Base-by-base conservation (phyloP, 2,113 vertebrate genomes). In the Colossoma macropomum region DNA sequence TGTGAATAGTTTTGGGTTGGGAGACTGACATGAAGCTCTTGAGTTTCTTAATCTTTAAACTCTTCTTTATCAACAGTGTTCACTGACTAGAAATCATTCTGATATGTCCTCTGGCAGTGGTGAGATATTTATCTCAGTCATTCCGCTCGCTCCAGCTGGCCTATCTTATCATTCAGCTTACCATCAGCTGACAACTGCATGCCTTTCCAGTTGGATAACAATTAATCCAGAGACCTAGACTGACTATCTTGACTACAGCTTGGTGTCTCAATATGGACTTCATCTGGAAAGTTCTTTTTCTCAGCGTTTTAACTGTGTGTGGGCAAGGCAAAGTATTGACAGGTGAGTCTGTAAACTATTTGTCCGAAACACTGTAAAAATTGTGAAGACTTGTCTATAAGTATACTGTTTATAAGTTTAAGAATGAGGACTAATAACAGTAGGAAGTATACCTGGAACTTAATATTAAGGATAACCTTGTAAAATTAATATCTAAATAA, bases 141-240 rank as follows among this genome's bases (percentile, higher is more conserved):
- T 52, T 73, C 23, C 13, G 3, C n/a, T 63, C 1, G 16, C 54
- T 72, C 4, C 81, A 83, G 72, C 30, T 75, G 56, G 32, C 50
- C 38, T 73, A 48, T 86, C 85, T 84, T 80, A 86, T 83, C 85
- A 66, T 16, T 80, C 72, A 72, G 41, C 80, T 80, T 86, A 83
- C 32, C 7, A 66, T 11, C 66, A 76, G 59, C 8, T 76, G 72
- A 27, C 23, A 50, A 66, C 25, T 68, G 48, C 63, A 69, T 82
- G 54, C 48, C 71, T 54, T 66, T 70, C 30, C 34, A 79, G 27
- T 17, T 78, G 28, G 32, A 77, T 66, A 66, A 54, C 48, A 60
- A 28, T 73, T 50, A 77, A 34, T 59, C 11, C 56, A 66, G 16
- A 65, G 45, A n/a, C 59, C 48, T 32, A 41, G 45, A 19, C 48